These are phyloP conservation scores for Galeopterus variegatus DNA, from an alignment of 2,113 vertebrate species.

Conservation along the genomic window DNA sequence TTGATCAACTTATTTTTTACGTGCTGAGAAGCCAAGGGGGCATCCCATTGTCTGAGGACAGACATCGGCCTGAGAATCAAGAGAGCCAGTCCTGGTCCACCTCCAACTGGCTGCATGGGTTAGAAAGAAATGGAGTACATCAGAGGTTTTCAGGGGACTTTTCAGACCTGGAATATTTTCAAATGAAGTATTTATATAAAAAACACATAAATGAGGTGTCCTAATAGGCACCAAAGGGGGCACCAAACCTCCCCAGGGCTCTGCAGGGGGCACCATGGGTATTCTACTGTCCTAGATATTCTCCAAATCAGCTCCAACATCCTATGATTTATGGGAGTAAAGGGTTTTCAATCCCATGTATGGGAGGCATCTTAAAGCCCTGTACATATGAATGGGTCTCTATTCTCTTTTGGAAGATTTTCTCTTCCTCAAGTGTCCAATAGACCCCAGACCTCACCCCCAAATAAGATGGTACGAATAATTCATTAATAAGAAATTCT, in stretches of 20 bases:
- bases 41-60: neutral
- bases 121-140: neutral
- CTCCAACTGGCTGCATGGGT: neutral
- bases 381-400: neutral
- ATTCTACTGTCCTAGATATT: neutral
- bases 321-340: neutral
- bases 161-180: neutral
- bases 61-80: neutral
- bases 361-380: neutral
- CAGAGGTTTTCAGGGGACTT: neutral
- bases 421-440: neutral
- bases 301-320: neutral
- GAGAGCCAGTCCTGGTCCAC: neutral
- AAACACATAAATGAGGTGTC: neutral
- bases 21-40: neutral
- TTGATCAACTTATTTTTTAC: neutral
- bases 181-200: constrained; percentile 5
- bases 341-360: neutral
- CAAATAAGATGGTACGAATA: neutral
- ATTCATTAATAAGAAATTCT: neutral
- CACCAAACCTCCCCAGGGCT: neutral
- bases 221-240: neutral
- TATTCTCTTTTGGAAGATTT: constrained; percentile 34
- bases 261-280: neutral
- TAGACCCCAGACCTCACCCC: neutral